Evolutionary conservation across 1,140 invertebrate genomes (phyloP), one percentile per base, ranked within the genome.

Genomic region (Scaptomyza montana): DNA sequence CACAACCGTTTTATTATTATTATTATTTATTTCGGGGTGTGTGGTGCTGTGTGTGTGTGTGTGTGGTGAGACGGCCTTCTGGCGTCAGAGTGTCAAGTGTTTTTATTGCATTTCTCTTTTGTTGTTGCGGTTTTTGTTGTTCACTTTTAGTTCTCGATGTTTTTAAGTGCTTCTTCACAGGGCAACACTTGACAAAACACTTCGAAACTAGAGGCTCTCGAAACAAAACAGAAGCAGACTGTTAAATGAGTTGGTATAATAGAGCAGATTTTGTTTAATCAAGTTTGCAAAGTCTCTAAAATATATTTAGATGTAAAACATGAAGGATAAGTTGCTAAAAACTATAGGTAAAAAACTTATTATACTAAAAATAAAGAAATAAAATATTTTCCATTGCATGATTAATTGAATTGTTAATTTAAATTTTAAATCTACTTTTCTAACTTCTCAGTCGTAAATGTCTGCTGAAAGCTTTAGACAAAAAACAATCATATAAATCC

Each of bases 51-150:
- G n/a, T n/a, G n/a, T n/a, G n/a, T 39, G 33, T 36, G 33, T 36
- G 33, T 36, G 33, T 36, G 6, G 33, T 43, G 53, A 8, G 10
- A 33, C 13, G 51, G 55, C 56, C 56, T 71, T 54, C 55, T 56
- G 64, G 66, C 63, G 50, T 66, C 76, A 63, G 50, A 65, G 77
- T 87, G 84, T 87, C 84, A 87, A 87, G 84, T 87, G 84, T 89
- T 89, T 87, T 87, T 84, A 77, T 82, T 74, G 73, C 67, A 62
- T 68, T 55, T 49, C 65, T 33, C 30, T 76, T 70, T 68, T 74
- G 57, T 60, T 76, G 54, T 50, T 49, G 21, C 36, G 69, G 12
- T 70, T 60, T 39, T 75, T 67, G 47, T 50, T 43, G 50, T 55
- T 68, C 56, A 47, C 33, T 25, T 25, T 63, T 68, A 69, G 74